These are phyloP conservation scores for Aplodontia rufa DNA, from an alignment of 2,113 vertebrate species.

Conservation along the genomic window DNA sequence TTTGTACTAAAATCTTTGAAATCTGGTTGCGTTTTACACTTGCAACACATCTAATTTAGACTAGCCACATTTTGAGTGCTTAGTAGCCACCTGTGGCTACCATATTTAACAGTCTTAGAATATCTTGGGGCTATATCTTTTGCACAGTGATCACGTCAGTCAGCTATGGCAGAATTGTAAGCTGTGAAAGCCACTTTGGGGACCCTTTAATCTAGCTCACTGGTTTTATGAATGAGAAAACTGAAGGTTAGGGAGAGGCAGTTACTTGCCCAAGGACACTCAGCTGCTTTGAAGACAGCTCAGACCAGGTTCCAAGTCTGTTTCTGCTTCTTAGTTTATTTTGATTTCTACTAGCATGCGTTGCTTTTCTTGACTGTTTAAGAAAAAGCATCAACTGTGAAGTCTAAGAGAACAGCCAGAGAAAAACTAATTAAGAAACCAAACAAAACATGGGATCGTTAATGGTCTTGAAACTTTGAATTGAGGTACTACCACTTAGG, in stretches of 20 bases:
- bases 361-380: background rate
- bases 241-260: background rate
- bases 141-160: background rate
- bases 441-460: background rate
- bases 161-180: background rate
- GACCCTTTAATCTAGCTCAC: background rate
- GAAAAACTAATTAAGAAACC: background rate
- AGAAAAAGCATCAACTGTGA: background rate
- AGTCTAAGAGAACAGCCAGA: background rate
- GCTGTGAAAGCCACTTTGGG: background rate
- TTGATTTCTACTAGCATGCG: background rate
- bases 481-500: background rate
- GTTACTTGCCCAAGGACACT: background rate
- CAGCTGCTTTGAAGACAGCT: background rate
- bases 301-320: background rate
- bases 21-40: background rate
- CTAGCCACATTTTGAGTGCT: background rate
- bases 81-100: background rate
- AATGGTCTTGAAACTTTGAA: background rate
- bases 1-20: constrained; percentile 8
- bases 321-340: constrained; percentile 6
- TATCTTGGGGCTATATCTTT: background rate
- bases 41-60: background rate
- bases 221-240: constrained; percentile 12
- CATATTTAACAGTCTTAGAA: background rate